phyloP scores from a whole-genome alignment of 2,797 vertebrate genomes.

The Astyanax mexicanus region DNA sequence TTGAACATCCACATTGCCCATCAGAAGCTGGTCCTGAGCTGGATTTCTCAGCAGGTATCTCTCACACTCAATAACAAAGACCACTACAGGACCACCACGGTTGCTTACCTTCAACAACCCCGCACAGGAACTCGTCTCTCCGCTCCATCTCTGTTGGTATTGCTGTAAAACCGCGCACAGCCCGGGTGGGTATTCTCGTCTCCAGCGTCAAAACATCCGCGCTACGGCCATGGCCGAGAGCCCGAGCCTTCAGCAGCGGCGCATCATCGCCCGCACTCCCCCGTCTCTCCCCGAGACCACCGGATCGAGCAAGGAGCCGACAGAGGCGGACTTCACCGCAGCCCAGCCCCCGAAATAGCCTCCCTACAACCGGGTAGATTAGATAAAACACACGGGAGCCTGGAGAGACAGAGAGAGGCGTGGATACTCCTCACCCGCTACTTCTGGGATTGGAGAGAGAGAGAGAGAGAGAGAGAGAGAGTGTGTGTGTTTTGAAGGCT shows the following conservation, averaged over 20 bases:
- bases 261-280: conserved; percentile 28
- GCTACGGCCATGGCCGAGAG: conserved; percentile 32
- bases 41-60: too few species aligned
- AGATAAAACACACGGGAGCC: too few species aligned
- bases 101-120: conserved; percentile 82
- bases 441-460: neutral
- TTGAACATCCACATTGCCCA: too few species aligned
- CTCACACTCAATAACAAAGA: neutral
- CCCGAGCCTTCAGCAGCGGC: conserved; percentile 31
- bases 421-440: too few species aligned
- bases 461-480: neutral
- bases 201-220: neutral
- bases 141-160: conserved; percentile 70
- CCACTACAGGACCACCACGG: neutral
- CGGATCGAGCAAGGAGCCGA: neutral
- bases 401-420: too few species aligned
- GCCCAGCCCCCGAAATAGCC: too few species aligned
- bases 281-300: neutral
- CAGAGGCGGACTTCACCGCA: too few species aligned
- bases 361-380: too few species aligned
- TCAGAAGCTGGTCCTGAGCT: too few species aligned
- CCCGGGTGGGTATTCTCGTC: conserved; percentile 1
- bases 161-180: neutral
- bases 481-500: neutral
- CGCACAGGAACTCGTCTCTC: conserved; percentile 76